Percentiles rank a stretch among this genome's conserved stretches.
These are phyloP conservation scores for Gobio gobio DNA, from an alignment of 2,113 vertebrate genomes.

Conservation along the genomic window DNA sequence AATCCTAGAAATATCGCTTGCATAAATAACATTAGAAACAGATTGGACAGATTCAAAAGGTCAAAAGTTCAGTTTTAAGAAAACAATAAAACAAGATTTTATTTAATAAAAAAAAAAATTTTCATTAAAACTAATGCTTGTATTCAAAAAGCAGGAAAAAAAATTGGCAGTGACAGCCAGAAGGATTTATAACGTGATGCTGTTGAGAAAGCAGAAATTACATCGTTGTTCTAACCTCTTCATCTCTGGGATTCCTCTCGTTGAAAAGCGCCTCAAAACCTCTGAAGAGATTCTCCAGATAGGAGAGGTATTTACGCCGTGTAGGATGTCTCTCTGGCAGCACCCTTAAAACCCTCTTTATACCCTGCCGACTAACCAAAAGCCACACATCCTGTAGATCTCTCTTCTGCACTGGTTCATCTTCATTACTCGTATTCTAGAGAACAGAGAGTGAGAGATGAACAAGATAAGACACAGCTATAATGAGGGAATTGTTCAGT, in stretches of 20 bases:
- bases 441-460: not conserved
- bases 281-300: constrained; percentile 76
- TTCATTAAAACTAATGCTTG: not conserved
- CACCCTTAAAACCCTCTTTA: constrained; percentile 78
- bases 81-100: too few species aligned
- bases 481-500: not conserved
- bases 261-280: constrained; percentile 42
- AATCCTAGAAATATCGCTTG: not conserved
- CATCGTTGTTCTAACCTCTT: constrained; percentile 46
- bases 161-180: not conserved
- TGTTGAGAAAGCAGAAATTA: not conserved
- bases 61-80: not conserved
- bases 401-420: constrained; percentile 66
- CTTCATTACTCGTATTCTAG: constrained; percentile 50
- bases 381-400: constrained; percentile 86
- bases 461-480: not conserved
- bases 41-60: not conserved
- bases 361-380: constrained; percentile 74
- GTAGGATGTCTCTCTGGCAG: constrained; percentile 84
- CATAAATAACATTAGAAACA: not conserved
- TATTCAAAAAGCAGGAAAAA: not conserved
- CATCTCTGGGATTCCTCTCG: not conserved
- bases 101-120: too few species aligned
- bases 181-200: constrained; percentile 11
- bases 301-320: constrained; percentile 57